Conservation (phyloP, 2,888 invertebrate genomes). For the Morpho achilles region DNA sequence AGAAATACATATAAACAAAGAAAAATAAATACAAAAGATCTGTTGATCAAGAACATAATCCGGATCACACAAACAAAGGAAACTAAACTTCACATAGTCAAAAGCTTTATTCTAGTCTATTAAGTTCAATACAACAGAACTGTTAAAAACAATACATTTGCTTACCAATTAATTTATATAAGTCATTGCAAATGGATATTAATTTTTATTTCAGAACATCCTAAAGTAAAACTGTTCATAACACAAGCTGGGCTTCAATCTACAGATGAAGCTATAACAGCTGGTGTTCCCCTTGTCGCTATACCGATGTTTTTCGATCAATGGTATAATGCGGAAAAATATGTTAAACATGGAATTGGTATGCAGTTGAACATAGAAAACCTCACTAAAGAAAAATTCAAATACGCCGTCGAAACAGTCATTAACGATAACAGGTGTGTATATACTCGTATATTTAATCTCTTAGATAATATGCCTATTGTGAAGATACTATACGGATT, state of each 20-base stretch:
- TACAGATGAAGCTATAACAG: slow-evolving; percentile 61
- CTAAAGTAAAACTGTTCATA: slow-evolving; percentile 67
- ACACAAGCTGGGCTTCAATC: slow-evolving; percentile 72
- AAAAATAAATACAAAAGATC: too few species aligned
- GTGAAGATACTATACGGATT: too few species aligned
- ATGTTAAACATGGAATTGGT: slow-evolving; percentile 43
- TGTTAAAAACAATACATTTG: too few species aligned
- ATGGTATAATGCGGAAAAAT: slow-evolving; percentile 55
- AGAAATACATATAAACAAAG: too few species aligned
- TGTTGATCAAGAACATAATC: too few species aligned
- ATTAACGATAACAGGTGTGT: slow-evolving; percentile 41
- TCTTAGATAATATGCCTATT: too few species aligned
- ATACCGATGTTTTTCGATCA: slow-evolving; percentile 66
- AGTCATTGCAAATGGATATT: too few species aligned
- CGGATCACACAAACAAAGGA: too few species aligned
- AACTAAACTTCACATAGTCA: too few species aligned
- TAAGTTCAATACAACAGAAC: too few species aligned
- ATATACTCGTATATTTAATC: neutral
- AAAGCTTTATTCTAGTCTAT: too few species aligned
- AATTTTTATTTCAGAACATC: slow-evolving; percentile 43
- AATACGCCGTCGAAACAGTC: slow-evolving; percentile 36
- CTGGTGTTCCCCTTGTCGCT: slow-evolving; percentile 58
- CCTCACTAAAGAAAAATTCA: slow-evolving; percentile 40
- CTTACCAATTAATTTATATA: too few species aligned
- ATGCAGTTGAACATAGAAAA: slow-evolving; percentile 35